A percentile compares a stretch with the other conserved stretches of the same genome.
These are phyloP conservation scores for Prionace glauca DNA, from an alignment of 2,797 vertebrate species.

Conservation along the genomic window DNA sequence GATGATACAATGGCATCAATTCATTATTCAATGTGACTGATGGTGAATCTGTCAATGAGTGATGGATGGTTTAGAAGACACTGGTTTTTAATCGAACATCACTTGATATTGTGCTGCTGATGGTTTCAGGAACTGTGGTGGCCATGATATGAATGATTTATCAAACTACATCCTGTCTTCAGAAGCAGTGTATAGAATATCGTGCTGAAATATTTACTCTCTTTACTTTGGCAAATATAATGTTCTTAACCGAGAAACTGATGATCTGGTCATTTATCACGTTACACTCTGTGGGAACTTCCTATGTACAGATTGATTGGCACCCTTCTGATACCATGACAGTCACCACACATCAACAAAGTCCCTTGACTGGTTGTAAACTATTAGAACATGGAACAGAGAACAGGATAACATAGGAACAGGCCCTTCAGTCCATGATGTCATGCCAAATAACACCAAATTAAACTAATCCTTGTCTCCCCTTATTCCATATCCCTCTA, in stretches of 20 bases:
- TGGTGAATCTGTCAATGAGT: neutral
- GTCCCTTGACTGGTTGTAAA: neutral
- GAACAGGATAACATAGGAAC: no score
- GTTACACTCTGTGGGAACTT: neutral
- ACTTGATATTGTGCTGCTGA: neutral
- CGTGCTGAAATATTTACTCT: neutral
- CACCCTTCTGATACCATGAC: neutral
- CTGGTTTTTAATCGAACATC: neutral
- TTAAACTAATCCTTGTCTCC: no score
- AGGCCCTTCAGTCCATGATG: no score
- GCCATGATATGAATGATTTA: slow-evolving; percentile 12
- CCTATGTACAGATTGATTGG: neutral
- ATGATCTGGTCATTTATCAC: neutral
- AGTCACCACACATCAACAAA: neutral
- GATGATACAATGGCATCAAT: neutral
- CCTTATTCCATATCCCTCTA: no score
- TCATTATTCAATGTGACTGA: neutral
- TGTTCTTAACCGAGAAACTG: neutral
- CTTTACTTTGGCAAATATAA: neutral
- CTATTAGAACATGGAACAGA: no score
- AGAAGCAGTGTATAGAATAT: neutral
- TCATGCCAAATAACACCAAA: no score
- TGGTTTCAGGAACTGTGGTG: neutral
- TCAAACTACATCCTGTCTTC: neutral
- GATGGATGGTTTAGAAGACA: neutral